A percentile compares a stretch with the other conserved stretches of the same genome.
Evolutionary conservation across 1,140 invertebrate genomes (phyloP).

Genomic region (Drosophila cardini): DNA sequence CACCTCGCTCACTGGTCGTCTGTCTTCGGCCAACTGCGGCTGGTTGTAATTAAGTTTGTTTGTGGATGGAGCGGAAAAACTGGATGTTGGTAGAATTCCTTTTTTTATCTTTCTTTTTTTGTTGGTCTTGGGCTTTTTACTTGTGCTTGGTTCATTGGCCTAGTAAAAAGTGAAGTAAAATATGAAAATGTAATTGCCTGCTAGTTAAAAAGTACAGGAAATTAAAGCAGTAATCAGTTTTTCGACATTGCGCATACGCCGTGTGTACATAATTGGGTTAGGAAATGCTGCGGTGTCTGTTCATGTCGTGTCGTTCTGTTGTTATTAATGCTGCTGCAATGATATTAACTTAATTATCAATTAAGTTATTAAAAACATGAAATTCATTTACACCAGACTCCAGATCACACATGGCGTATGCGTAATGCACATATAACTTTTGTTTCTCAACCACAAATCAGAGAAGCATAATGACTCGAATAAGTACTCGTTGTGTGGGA

Average conservation of each 20-base stretch:
- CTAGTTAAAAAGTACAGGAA: slow-evolving; percentile 37
- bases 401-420: slow-evolving; percentile 59
- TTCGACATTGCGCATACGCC: slow-evolving; percentile 60
- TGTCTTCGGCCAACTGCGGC: slow-evolving; percentile 36
- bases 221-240: slow-evolving; percentile 38
- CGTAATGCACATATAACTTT: slow-evolving; percentile 46
- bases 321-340: slow-evolving; percentile 12
- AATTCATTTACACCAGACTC: slow-evolving; percentile 61
- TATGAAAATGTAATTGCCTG: slow-evolving; percentile 46
- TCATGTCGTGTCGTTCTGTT: neutral
- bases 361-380: slow-evolving; percentile 70
- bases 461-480: slow-evolving; percentile 3
- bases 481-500: slow-evolving; percentile 5
- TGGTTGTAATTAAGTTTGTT: slow-evolving; percentile 71
- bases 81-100: neutral
- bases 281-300: slow-evolving; percentile 43
- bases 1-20: neutral
- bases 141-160: slow-evolving; percentile 40
- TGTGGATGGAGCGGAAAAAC: neutral
- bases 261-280: slow-evolving; percentile 70
- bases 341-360: slow-evolving; percentile 73
- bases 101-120: neutral
- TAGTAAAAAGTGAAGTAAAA: slow-evolving; percentile 22
- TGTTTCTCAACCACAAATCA: neutral
- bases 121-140: neutral